These are phyloP conservation scores for Leucoma salicis DNA, from an alignment of 2,888 invertebrate species.

Conservation along the genomic window DNA sequence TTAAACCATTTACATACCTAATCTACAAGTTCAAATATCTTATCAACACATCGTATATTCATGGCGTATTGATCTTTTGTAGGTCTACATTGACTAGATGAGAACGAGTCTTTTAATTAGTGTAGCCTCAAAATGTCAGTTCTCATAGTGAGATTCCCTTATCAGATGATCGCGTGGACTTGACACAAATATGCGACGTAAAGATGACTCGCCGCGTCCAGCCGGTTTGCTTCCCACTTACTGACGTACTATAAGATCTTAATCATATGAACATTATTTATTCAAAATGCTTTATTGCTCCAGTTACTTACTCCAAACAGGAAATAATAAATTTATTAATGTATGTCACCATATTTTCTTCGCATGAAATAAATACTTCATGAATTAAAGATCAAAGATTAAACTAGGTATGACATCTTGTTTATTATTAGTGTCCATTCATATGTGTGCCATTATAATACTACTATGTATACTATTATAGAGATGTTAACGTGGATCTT, in stretches of 20 bases:
- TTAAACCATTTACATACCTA: too few relatives aligned
- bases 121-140: conserved; percentile 13
- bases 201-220: conserved; percentile 20
- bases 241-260: conserved; percentile 36
- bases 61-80: too few relatives aligned
- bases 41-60: too few relatives aligned
- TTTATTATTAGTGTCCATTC: too few relatives aligned
- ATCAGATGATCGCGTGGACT: conserved; percentile 30
- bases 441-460: too few relatives aligned
- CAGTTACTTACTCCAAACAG: neutral
- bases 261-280: conserved; percentile 9
- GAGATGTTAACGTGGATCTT: too few relatives aligned
- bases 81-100: too few relatives aligned
- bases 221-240: conserved; percentile 39
- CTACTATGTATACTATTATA: too few relatives aligned
- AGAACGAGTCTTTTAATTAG: conserved; percentile 4
- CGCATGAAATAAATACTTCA: neutral
- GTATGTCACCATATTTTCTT: neutral
- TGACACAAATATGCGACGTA: conserved; percentile 45
- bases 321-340: neutral
- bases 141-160: conserved; percentile 14
- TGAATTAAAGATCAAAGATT: neutral
- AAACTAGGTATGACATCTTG: too few relatives aligned
- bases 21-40: too few relatives aligned
- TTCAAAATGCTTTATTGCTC: neutral